phyloP scores from a whole-genome alignment of 2,888 invertebrate species.

The Andricus curvator region DNA sequence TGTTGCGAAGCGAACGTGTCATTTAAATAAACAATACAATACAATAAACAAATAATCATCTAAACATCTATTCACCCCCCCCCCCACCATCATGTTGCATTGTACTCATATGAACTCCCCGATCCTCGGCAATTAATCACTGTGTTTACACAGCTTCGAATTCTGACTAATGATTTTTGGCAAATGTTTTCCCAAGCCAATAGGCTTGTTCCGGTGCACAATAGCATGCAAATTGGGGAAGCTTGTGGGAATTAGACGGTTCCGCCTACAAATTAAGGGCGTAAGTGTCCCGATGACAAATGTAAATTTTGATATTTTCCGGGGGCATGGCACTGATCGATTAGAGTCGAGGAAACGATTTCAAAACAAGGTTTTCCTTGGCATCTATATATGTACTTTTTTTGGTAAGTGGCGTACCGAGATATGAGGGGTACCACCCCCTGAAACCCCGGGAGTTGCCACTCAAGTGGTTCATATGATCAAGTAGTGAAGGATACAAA shows the following conservation, averaged over 20 bases:
- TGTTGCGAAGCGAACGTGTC: too few species aligned
- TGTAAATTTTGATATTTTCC: slow-evolving; percentile 1
- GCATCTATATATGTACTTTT: not conserved
- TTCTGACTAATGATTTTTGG: not conserved
- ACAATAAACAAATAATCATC: too few species aligned
- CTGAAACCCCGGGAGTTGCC: not conserved
- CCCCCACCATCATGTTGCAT: too few species aligned
- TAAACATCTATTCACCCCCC: too few species aligned
- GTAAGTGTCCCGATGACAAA: slow-evolving; percentile 13
- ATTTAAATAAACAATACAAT: too few species aligned
- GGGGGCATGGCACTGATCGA: slow-evolving; percentile 19
- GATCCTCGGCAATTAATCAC: too few species aligned
- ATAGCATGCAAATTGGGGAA: slow-evolving; percentile 36
- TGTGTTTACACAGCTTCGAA: not conserved
- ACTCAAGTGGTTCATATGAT: slow-evolving; percentile 5
- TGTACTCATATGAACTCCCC: too few species aligned
- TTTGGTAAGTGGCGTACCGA: not conserved
- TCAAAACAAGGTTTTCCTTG: not conserved
- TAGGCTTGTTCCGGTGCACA: not conserved
- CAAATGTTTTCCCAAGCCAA: slow-evolving; percentile 6
- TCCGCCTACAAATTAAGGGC: slow-evolving; percentile 24
- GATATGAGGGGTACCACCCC: slow-evolving; percentile 3
- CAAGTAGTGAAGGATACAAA: not conserved
- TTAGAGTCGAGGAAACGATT: slow-evolving; percentile 4
- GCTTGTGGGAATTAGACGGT: slow-evolving; percentile 25